A percentile compares a stretch with the other conserved stretches of the same genome.
Evolutionary conservation across 2,797 vertebrate species (phyloP).

Genomic region (Poeciliopsis paucimaculata): DNA sequence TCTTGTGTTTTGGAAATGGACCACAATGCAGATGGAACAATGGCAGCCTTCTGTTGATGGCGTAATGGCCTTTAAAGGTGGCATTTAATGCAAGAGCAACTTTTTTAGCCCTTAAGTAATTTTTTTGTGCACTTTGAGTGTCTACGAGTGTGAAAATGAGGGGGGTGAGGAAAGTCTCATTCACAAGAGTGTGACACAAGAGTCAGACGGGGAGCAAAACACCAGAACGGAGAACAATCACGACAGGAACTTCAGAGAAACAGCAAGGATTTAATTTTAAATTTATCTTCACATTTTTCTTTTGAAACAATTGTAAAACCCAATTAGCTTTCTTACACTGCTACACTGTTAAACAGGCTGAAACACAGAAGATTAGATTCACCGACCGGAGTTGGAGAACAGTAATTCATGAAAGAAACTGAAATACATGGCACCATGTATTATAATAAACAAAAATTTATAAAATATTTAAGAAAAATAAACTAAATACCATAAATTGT

Average conservation of each 20-base stretch:
- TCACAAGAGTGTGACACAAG: background rate
- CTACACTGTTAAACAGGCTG: background rate
- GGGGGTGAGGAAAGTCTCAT: no score
- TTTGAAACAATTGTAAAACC: background rate
- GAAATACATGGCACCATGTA: background rate
- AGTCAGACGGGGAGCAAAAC: background rate
- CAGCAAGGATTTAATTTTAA: background rate
- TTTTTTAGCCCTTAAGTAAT: no score
- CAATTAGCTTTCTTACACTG: background rate
- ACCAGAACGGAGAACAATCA: background rate
- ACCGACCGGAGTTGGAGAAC: background rate
- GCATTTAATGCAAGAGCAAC: no score
- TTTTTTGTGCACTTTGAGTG: no score
- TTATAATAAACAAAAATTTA: background rate
- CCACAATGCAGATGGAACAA: background rate
- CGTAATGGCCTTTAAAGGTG: background rate
- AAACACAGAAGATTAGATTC: background rate
- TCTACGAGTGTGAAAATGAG: no score
- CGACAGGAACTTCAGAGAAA: background rate
- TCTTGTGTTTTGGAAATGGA: background rate
- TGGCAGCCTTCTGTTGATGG: background rate
- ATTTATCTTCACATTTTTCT: background rate
- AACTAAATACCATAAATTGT: background rate
- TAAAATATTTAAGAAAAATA: background rate
- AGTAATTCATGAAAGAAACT: slow-evolving; percentile 2